A percentile compares a stretch with the other conserved stretches of the same genome.
Conservation (phyloP, 2,888 invertebrate genomes). For the Chorisops tibialis region DNA sequence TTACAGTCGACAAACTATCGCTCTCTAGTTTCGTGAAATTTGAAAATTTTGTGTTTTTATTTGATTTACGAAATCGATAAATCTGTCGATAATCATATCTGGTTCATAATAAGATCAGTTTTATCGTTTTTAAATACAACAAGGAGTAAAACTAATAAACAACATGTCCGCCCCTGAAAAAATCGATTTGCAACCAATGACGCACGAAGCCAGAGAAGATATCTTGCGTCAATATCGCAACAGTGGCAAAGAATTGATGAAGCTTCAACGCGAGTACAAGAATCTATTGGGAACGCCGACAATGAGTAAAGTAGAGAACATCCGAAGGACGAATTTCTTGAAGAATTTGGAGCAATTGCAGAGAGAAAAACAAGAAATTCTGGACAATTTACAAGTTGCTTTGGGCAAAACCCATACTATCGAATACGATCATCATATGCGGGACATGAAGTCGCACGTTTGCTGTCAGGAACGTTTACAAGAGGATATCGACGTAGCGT, state of each 20-base stretch:
- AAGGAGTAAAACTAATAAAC: no score
- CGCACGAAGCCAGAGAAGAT: not conserved
- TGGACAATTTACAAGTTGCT: constrained; percentile 48
- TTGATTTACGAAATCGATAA: no score
- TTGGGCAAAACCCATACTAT: constrained; percentile 41
- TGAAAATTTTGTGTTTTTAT: no score
- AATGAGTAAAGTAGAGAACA: constrained; percentile 44
- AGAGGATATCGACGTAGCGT: constrained; percentile 43
- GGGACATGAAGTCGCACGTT: constrained; percentile 44
- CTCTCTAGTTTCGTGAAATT: no score
- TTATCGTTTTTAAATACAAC: no score
- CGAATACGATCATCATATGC: constrained; percentile 39
- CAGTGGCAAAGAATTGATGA: constrained; percentile 45
- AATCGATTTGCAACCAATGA: not conserved
- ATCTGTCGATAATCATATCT: no score
- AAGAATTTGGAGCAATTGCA: constrained; percentile 41
- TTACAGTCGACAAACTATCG: no score
- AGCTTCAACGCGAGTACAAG: constrained; percentile 47
- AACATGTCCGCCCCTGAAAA: no score
- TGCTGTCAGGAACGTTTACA: constrained; percentile 45
- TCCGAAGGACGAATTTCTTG: constrained; percentile 43
- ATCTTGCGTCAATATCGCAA: constrained; percentile 3
- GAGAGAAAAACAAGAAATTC: constrained; percentile 44
- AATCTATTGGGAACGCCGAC: constrained; percentile 43
- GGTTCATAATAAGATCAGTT: no score